Conservation (phyloP, 2,797 vertebrate genomes). For the Petrocephalus schoutedeni region DNA sequence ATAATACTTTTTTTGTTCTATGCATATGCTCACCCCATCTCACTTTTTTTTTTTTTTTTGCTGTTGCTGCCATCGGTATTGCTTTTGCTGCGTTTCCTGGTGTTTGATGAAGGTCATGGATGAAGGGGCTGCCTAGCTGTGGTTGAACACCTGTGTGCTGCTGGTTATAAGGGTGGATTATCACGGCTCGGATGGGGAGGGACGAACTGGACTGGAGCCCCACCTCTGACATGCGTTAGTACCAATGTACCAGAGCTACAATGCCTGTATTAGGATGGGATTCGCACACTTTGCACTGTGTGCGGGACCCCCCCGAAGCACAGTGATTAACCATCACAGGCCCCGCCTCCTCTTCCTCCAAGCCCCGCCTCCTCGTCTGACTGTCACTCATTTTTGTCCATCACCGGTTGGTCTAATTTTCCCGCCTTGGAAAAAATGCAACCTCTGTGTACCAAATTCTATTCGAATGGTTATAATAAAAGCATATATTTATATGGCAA, state of each 20-base stretch:
- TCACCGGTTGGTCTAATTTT: slow-evolving; percentile 40
- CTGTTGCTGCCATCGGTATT: not conserved
- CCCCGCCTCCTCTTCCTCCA: not conserved
- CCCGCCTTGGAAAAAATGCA: slow-evolving; percentile 54
- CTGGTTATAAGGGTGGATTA: not conserved
- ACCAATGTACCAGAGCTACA: not conserved
- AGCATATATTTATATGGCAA: slow-evolving; percentile 22
- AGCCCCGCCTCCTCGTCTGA: not conserved
- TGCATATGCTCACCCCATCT: not conserved
- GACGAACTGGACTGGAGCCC: not conserved
- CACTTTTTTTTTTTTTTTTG: not conserved
- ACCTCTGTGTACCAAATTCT: slow-evolving; percentile 66
- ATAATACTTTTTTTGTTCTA: not conserved
- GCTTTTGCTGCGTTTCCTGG: not conserved
- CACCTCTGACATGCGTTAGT: not conserved
- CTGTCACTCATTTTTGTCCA: slow-evolving; percentile 23
- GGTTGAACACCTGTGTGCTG: not conserved
- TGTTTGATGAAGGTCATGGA: not conserved
- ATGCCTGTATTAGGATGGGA: not conserved
- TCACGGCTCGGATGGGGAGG: not conserved
- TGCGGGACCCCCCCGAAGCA: not conserved
- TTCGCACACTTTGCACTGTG: not conserved
- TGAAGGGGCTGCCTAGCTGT: not conserved
- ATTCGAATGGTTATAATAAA: slow-evolving; percentile 72
- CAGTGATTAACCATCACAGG: not conserved